Evolutionary conservation across 2,797 vertebrate genomes (phyloP).

Genomic region (Brachyrhaphis roseni): DNA sequence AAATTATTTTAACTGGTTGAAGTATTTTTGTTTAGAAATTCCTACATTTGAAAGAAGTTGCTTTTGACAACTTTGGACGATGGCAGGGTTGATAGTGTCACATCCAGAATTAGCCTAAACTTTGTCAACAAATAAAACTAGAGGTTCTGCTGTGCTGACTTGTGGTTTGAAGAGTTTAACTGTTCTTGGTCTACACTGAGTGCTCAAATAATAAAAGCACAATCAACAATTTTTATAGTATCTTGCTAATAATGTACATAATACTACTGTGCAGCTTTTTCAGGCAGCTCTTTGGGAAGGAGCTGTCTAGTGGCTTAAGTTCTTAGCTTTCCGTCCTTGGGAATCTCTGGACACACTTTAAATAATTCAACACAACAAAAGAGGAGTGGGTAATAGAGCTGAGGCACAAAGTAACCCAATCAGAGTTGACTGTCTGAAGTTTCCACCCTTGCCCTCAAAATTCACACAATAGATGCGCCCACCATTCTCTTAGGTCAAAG

Average conservation of each 20-base stretch:
- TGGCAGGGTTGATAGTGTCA: too few species aligned
- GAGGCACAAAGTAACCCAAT: constrained; percentile 77
- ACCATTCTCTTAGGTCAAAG: constrained; percentile 75
- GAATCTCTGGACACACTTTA: constrained; percentile 67
- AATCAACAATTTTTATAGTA: neutral
- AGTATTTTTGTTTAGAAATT: too few species aligned
- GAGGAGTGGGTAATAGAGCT: constrained; percentile 59
- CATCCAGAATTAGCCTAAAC: too few species aligned
- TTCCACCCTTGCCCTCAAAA: constrained; percentile 59
- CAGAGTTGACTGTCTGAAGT: constrained; percentile 56
- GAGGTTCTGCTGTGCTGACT: too few species aligned
- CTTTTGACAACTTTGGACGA: too few species aligned
- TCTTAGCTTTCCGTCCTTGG: constrained; percentile 45
- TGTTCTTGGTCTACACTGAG: neutral
- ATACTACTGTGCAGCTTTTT: neutral
- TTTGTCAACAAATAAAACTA: too few species aligned
- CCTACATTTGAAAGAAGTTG: too few species aligned
- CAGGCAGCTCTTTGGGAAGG: neutral
- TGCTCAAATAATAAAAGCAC: neutral
- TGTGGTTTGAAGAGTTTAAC: neutral
- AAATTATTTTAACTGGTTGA: too few species aligned
- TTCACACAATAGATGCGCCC: constrained; percentile 51
- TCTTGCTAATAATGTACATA: neutral
- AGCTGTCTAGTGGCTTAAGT: constrained; percentile 44
- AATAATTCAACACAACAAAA: constrained; percentile 82